Conservation (phyloP, 2,113 vertebrate genomes). For the Bujurquina vittata region DNA sequence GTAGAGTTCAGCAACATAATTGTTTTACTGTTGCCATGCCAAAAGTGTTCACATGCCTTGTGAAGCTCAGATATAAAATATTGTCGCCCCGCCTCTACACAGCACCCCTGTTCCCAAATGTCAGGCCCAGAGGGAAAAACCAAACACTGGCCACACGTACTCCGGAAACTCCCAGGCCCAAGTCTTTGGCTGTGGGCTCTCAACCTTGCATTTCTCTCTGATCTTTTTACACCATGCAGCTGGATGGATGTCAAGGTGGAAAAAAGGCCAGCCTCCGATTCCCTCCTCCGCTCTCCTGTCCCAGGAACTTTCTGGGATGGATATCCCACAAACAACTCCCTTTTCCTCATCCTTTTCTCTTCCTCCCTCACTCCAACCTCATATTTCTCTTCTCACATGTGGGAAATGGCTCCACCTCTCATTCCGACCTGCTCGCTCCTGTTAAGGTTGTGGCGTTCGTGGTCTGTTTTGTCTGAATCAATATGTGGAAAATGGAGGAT, state of each 20-base stretch:
- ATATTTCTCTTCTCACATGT: slow-evolving; percentile 33
- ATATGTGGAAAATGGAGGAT: slow-evolving; percentile 16
- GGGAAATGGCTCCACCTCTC: slow-evolving; percentile 37
- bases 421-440: slow-evolving; percentile 7
- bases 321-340: slow-evolving; percentile 29
- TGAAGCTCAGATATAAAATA: slow-evolving; percentile 10
- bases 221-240: slow-evolving; percentile 40
- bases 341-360: slow-evolving; percentile 18
- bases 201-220: slow-evolving; percentile 30
- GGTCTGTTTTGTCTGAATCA: slow-evolving; percentile 41
- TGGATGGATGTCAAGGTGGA: slow-evolving; percentile 45
- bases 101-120: background rate
- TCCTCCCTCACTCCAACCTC: background rate
- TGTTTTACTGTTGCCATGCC: background rate
- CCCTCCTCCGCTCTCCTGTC: slow-evolving; percentile 21
- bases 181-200: slow-evolving; percentile 18
- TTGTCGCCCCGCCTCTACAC: slow-evolving; percentile 13
- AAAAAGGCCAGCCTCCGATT: slow-evolving; percentile 27
- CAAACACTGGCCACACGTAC: slow-evolving; percentile 14
- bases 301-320: slow-evolving; percentile 29
- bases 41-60: background rate
- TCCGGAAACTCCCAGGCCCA: slow-evolving; percentile 32
- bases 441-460: slow-evolving; percentile 6
- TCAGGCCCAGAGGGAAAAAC: slow-evolving; percentile 26
- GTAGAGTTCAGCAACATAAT: background rate